Percentiles rank a stretch among this genome's conserved stretches.
These are phyloP conservation scores for Jaculus jaculus DNA, from an alignment of 2,113 vertebrate species.

Conservation along the genomic window DNA sequence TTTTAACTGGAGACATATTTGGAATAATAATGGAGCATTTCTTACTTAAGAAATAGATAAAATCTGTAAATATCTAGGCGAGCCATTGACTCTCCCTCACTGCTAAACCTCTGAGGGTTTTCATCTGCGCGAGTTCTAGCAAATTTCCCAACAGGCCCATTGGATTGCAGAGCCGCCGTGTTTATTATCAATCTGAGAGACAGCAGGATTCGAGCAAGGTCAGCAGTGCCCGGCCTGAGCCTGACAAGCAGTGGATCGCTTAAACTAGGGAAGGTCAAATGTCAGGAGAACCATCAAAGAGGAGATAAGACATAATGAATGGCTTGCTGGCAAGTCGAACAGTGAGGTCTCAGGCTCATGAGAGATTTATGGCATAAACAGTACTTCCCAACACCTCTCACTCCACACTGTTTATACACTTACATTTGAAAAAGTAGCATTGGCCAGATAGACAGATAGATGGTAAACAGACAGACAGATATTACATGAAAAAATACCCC, in stretches of 20 bases:
- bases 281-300: not conserved
- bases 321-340: not conserved
- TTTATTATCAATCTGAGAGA: slow-evolving; percentile 7
- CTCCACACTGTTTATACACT: not conserved
- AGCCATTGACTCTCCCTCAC: not conserved
- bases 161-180: not conserved
- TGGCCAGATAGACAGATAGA: not conserved
- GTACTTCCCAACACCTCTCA: not conserved
- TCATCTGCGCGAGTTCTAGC: not conserved
- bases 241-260: not conserved
- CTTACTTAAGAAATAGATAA: slow-evolving; percentile 64
- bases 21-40: slow-evolving; percentile 47
- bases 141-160: not conserved
- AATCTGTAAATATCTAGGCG: slow-evolving; percentile 40
- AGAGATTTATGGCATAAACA: not conserved
- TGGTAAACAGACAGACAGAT: not conserved
- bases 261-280: slow-evolving; percentile 23
- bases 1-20: slow-evolving; percentile 66
- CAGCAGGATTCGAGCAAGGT: slow-evolving; percentile 27
- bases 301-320: slow-evolving; percentile 11
- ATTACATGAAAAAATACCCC: not conserved
- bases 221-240: not conserved
- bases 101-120: not conserved
- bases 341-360: not conserved
- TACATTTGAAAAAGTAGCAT: not conserved